Evolutionary conservation across 2,888 invertebrate genomes (phyloP), one percentile per base, ranked within the genome.

Genomic region (Cantharis rustica): DNA sequence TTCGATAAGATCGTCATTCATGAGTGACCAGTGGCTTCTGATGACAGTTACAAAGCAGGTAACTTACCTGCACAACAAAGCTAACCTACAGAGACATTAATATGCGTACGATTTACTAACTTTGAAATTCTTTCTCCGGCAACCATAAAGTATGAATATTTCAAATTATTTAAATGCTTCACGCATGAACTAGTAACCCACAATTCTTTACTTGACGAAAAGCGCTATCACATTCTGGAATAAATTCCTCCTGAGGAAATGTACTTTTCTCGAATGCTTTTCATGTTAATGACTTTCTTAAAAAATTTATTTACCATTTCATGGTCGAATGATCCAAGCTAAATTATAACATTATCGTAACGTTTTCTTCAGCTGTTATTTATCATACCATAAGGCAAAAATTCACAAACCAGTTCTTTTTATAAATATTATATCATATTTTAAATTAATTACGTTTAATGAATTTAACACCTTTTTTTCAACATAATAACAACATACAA

Each of bases 1-100:
- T 66, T 20, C 64, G 64, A 66, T 66, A 66, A 66, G 64, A 66
- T 66, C 64, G 64, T 66, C 64, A 66, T 66, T 66, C 64, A 66
- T 20, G 23, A 66, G 16, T 66, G 64, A 66, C 64, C 64, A 66
- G 64, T 66, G 64, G 64, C 64, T 66, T 66, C 23, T 66, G 17
- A 17, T 66, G 13, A 66, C 23, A 17, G 20, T 23, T 17, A 66
- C 64, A 15, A 17, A 66, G 15, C 64, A 66, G 64, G 64, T 23
- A 66, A 66, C 64, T 66, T 66, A 66, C 64, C 64, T 66, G 64
- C 47, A 11, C 7, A 47, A 47, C 47, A 47, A 47, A 47, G 47
- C 47, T 47, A 47, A 47, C 47, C 47, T 47, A 47, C 47, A 47
- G 47, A 47, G 47, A 47, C 47, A 47, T 47, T 47, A 47, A 47